phyloP scores from a whole-genome alignment of 2,888 invertebrate genomes.

The Microchrysa polita region DNA sequence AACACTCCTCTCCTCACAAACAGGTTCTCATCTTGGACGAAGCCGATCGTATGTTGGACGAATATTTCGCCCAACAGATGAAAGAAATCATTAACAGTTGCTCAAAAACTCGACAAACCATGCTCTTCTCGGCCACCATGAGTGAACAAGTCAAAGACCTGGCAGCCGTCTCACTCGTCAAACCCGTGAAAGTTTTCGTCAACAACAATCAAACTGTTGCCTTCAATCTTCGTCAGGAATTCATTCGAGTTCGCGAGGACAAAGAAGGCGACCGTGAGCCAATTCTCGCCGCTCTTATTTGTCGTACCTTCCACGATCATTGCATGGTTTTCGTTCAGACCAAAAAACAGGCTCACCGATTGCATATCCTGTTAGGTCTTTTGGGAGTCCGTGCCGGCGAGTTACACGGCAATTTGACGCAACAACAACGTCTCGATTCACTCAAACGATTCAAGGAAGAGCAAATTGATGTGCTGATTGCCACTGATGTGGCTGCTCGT shows the following conservation, averaged over 20 bases:
- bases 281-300: conserved; percentile 81
- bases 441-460: conserved; percentile 88
- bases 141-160: conserved; percentile 98
- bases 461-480: conserved; percentile 85
- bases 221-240: conserved; percentile 94
- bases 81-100: conserved; percentile 96
- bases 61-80: conserved; percentile 99
- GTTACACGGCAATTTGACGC: conserved; percentile 95
- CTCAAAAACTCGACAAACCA: conserved; percentile 89
- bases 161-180: conserved; percentile 89
- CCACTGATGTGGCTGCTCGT: conserved; percentile 93
- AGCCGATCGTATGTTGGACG: conserved; percentile 92
- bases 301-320: conserved; percentile 89
- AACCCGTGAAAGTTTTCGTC: conserved; percentile 94
- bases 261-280: conserved; percentile 93
- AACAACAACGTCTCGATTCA: conserved; percentile 91
- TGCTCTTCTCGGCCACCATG: conserved; percentile 99
- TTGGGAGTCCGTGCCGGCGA: conserved; percentile 88
- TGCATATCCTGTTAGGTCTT: conserved; percentile 91
- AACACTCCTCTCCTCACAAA: background rate
- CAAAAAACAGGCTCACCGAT: conserved; percentile 92
- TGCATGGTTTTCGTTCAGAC: conserved; percentile 97
- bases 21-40: conserved; percentile 71
- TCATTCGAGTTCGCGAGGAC: conserved; percentile 89
- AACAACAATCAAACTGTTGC: conserved; percentile 97